Conservation (phyloP, 2,888 invertebrate species). For the Phyto melanocephala region DNA sequence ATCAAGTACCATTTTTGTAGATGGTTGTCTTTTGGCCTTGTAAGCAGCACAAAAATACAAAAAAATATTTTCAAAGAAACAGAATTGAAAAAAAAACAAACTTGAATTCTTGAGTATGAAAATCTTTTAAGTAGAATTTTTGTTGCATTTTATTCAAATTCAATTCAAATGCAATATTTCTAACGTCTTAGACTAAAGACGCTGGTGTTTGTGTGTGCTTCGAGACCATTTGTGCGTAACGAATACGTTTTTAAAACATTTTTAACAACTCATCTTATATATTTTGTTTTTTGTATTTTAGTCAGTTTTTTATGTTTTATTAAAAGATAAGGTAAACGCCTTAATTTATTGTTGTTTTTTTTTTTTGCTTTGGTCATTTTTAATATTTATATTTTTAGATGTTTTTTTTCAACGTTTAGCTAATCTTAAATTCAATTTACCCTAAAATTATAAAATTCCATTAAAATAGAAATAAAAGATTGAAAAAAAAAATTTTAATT, state of each 20-base stretch:
- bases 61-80: background rate
- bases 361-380: too few species aligned
- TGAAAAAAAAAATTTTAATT: background rate
- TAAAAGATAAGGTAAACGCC: background rate
- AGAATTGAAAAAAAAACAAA: background rate
- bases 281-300: background rate
- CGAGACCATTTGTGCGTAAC: background rate
- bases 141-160: too few species aligned
- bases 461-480: background rate
- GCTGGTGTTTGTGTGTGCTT: too few species aligned
- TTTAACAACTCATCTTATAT: background rate
- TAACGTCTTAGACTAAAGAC: too few species aligned
- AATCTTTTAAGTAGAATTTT: background rate
- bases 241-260: background rate
- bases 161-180: too few species aligned
- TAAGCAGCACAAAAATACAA: background rate
- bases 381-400: too few species aligned
- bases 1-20: background rate
- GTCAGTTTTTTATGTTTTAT: background rate
- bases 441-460: background rate
- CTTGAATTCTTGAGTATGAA: background rate
- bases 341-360: background rate
- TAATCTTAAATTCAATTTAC: background rate
- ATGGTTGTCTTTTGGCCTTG: conserved; percentile 4
- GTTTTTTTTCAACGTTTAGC: background rate